These are phyloP conservation scores for Crocuta crocuta DNA, from an alignment of 2,113 vertebrate species.

Conservation along the genomic window DNA sequence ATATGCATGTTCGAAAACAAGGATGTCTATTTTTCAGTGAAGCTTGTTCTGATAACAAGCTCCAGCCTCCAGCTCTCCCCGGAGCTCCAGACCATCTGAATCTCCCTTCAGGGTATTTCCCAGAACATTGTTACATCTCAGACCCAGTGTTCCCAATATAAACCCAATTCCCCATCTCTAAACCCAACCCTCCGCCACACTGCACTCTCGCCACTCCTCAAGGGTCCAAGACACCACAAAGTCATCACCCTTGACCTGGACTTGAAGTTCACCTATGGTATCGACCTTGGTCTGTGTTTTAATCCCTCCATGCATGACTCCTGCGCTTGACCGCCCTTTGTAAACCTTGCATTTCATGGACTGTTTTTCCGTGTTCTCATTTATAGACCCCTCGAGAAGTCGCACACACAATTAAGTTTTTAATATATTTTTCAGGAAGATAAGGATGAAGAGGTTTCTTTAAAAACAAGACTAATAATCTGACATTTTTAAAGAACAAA, in stretches of 20 bases:
- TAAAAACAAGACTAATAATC: background rate
- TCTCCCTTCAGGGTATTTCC: background rate
- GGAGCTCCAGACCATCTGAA: background rate
- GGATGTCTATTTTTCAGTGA: accelerated
- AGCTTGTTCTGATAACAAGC: too few species aligned
- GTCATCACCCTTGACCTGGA: accelerated
- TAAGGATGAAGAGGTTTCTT: background rate
- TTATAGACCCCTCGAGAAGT: background rate
- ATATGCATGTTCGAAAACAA: background rate
- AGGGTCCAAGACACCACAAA: background rate
- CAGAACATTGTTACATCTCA: background rate
- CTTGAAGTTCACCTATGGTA: accelerated
- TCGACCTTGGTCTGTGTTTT: too few species aligned
- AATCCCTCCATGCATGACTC: too few species aligned
- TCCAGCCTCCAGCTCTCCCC: background rate
- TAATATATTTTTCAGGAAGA: background rate
- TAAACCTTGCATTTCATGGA: accelerated
- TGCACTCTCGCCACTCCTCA: accelerated
- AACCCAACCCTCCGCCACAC: accelerated
- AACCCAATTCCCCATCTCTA: background rate
- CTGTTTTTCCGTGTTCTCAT: background rate
- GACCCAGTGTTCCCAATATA: background rate
- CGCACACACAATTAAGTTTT: accelerated
- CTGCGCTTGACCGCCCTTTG: background rate
- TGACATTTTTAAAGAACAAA: background rate